Evolutionary conservation across 2,113 vertebrate genomes (phyloP).

Genomic region (Crocuta crocuta): DNA sequence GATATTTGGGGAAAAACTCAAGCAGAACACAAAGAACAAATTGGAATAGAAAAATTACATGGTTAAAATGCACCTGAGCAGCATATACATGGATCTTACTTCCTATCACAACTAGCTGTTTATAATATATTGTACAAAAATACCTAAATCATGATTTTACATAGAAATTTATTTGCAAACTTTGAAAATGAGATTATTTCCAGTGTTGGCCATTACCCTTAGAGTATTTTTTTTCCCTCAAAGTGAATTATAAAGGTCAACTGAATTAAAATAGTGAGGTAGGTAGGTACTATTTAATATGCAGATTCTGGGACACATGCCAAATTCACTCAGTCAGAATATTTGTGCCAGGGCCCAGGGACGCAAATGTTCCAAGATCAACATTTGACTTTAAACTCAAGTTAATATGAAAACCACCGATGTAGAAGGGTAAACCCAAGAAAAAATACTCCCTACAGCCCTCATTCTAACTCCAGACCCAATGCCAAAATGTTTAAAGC

Average conservation of each 20-base stretch:
- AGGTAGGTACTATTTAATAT: neutral
- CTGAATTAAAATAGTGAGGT: neutral
- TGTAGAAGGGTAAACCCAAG: neutral
- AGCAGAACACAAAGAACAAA: neutral
- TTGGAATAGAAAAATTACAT: neutral
- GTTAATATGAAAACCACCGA: neutral
- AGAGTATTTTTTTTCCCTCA: neutral
- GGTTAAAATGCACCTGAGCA: neutral
- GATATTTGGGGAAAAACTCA: neutral
- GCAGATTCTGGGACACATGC: neutral
- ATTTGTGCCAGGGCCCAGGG: neutral
- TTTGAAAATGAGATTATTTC: neutral
- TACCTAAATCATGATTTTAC: neutral
- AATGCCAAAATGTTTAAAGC: neutral
- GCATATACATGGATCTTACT: neutral
- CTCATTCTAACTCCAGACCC: neutral
- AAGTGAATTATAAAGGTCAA: neutral
- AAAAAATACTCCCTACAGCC: neutral
- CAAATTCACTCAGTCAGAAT: neutral
- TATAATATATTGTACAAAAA: neutral
- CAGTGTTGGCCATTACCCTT: neutral
- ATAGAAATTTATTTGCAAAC: neutral
- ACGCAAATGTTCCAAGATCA: neutral
- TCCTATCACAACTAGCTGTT: neutral
- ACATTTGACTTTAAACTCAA: neutral